phyloP scores from a whole-genome alignment of 2,113 vertebrate genomes.

The Sprattus sprattus region DNA sequence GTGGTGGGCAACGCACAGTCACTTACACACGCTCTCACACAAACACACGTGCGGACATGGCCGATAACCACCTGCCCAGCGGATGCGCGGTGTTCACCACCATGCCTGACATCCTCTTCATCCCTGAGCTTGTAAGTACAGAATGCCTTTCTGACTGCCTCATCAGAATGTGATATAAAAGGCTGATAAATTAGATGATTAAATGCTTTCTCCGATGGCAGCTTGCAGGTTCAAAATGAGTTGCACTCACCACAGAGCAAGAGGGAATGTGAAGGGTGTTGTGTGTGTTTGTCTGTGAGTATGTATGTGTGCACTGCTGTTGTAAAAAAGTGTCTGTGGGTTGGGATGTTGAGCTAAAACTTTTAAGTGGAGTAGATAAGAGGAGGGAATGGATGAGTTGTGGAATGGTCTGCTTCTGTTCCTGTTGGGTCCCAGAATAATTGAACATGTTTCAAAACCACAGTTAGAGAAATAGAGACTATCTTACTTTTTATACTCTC shows the following conservation, averaged over 20 bases:
- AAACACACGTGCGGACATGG: constrained; percentile 57
- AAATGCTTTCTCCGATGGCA: background rate
- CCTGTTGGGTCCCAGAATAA: background rate
- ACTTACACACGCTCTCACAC: background rate
- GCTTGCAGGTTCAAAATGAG: background rate
- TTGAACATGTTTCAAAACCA: background rate
- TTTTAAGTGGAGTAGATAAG: background rate
- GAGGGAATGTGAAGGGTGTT: constrained; percentile 16
- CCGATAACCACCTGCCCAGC: constrained; percentile 52
- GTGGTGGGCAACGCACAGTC: background rate
- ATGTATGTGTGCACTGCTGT: background rate
- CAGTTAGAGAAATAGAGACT: background rate
- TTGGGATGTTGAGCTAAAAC: background rate
- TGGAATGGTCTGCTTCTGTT: background rate
- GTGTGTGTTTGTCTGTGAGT: too few species aligned
- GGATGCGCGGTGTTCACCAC: constrained; percentile 63
- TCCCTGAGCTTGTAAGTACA: constrained; percentile 73
- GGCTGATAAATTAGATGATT: constrained; percentile 17
- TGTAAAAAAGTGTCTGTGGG: too few species aligned
- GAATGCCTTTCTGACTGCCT: background rate
- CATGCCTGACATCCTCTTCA: constrained; percentile 69
- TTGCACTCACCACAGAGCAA: background rate
- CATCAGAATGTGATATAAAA: constrained; percentile 9
- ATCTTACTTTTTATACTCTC: background rate
- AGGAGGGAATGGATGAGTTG: background rate